A percentile compares a stretch with the other conserved stretches of the same genome.
phyloP scores from a whole-genome alignment of 2,797 vertebrate genomes.

The Intellagama lesueurii region DNA sequence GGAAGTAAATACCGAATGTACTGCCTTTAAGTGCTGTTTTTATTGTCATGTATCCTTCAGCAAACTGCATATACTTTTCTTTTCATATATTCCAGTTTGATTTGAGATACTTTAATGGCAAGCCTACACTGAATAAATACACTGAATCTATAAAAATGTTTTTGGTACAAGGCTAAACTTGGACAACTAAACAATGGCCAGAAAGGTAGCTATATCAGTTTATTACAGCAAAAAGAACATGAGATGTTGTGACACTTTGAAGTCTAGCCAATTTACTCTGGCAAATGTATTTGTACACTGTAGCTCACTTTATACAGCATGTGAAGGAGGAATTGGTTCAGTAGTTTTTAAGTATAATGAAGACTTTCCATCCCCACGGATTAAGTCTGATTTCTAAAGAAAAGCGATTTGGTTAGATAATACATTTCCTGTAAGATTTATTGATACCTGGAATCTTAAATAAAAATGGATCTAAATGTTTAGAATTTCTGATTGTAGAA shows the following conservation, averaged over 20 bases:
- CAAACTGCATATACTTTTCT: neutral
- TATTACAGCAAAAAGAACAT: neutral
- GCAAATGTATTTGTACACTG: neutral
- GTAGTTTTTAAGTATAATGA: constrained; percentile 1
- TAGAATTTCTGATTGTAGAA: neutral
- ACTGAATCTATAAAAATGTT: neutral
- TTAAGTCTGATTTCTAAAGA: constrained; percentile 11
- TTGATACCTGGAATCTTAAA: constrained; percentile 2
- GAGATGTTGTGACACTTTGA: neutral
- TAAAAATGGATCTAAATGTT: neutral
- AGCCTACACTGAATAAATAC: neutral
- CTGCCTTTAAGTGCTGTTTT: neutral
- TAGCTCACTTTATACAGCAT: neutral
- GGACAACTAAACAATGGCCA: neutral
- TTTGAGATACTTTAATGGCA: constrained; percentile 1
- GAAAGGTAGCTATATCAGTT: neutral
- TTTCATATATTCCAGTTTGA: fast-evolving
- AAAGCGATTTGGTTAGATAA: neutral
- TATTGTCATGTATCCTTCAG: neutral
- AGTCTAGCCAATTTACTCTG: neutral
- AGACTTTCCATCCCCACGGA: constrained; percentile 8
- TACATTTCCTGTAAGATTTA: constrained; percentile 46
- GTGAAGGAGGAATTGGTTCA: constrained; percentile 3
- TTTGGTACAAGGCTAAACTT: too few relatives aligned
- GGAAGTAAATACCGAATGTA: neutral